phyloP scores from a whole-genome alignment of 2,888 invertebrate species.

The Sinopyrophorus schimmeli region DNA sequence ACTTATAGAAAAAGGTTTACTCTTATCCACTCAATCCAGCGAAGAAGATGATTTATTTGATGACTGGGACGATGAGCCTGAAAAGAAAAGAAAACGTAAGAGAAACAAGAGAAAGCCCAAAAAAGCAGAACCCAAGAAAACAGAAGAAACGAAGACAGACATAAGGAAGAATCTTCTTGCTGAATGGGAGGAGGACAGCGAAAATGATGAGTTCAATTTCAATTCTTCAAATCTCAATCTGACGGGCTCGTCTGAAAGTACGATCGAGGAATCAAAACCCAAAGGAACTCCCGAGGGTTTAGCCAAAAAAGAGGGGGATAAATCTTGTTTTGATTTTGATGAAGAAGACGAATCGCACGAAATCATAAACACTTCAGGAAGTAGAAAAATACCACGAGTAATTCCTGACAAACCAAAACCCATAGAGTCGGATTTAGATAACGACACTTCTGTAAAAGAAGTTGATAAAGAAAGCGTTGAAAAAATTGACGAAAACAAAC shows the following conservation, averaged over 20 bases:
- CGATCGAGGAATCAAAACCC: conserved; percentile 1
- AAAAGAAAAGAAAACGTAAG: conserved; percentile 16
- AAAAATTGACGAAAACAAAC: too few species aligned
- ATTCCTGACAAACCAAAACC: conserved; percentile 55
- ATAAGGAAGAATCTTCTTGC: conserved; percentile 72
- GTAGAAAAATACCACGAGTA: conserved; percentile 69
- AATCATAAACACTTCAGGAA: conserved; percentile 55
- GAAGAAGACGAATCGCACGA: conserved; percentile 70
- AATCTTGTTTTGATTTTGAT: conserved; percentile 79
- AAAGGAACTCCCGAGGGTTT: too few species aligned
- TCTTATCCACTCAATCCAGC: conserved; percentile 31
- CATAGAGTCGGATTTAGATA: too few species aligned
- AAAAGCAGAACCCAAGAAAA: conserved; percentile 12
- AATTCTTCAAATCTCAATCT: conserved; percentile 15
- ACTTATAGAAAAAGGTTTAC: conserved; percentile 39
- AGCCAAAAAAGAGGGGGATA: conserved; percentile 40
- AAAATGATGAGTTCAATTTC: conserved; percentile 38
- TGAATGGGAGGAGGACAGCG: conserved; percentile 74
- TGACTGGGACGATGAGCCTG: conserved; percentile 45
- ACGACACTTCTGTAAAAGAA: conserved; percentile 14
- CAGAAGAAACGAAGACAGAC: conserved; percentile 58
- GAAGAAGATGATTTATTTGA: conserved; percentile 33
- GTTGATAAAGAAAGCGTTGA: too few species aligned
- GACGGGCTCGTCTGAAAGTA: conserved; percentile 20
- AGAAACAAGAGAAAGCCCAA: conserved; percentile 19